Evolutionary conservation across 2,888 invertebrate species (phyloP).

Genomic region (Parasteatoda lunata): DNA sequence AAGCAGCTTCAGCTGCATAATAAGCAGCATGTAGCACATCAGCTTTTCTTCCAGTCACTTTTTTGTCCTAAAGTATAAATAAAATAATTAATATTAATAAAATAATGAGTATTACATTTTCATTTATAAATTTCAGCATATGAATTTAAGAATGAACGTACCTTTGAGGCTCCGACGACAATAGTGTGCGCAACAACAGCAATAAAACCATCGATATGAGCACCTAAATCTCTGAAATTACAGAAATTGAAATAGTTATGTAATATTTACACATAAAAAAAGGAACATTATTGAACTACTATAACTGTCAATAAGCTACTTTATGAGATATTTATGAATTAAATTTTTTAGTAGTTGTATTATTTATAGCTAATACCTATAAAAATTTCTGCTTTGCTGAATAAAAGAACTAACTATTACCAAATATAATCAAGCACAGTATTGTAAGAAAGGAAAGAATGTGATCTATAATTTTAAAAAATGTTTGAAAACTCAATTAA

Average conservation of each 20-base stretch:
- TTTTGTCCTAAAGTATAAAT: conserved; percentile 77
- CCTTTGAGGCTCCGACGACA: conserved; percentile 85
- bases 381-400: too few relatives aligned
- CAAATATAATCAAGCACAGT: too few relatives aligned
- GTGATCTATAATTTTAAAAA: too few relatives aligned
- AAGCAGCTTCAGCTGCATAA: conserved; percentile 94
- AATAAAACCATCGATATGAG: conserved; percentile 98
- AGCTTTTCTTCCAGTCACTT: conserved; percentile 90
- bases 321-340: too few relatives aligned
- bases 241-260: background rate
- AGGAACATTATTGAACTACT: too few relatives aligned
- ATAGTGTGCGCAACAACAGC: conserved; percentile 98
- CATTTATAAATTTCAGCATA: background rate
- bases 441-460: too few relatives aligned
- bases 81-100: background rate
- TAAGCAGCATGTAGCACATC: conserved; percentile 97
- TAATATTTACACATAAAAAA: too few relatives aligned
- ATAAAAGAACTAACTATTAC: too few relatives aligned
- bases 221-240: conserved; percentile 90
- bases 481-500: too few relatives aligned
- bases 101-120: background rate
- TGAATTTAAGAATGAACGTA: conserved; percentile 70
- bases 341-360: too few relatives aligned
- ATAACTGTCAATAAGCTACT: too few relatives aligned
- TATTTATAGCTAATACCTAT: too few relatives aligned